Base-by-base conservation (phyloP, 1,140 invertebrate genomes). In the Magallana angulata region DNA sequence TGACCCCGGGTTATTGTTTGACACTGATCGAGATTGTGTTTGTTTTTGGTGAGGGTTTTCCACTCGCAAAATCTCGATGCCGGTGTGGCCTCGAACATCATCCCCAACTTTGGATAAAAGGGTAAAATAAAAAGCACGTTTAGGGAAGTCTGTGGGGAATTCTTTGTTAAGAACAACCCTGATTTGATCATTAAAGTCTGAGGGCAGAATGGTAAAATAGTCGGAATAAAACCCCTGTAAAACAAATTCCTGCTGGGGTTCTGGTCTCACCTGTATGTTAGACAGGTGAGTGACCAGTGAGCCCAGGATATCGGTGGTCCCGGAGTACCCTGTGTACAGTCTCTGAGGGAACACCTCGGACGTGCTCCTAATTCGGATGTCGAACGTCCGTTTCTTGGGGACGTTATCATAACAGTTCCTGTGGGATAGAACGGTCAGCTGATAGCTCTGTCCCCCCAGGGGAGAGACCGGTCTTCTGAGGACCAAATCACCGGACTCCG, bases 361-460 rank as follows among this genome's bases (percentile, higher is more conserved):
- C 24, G 24, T 12, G 8, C 9, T 18, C 8, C 9, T 12, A 11
- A 76, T 24, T 30, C 14, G 24, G 8, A 76, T 30, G 24, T 12
- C 7, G 36, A 76, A 76, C 68, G 68, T 76, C 68, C 68, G 24
- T 76, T 76, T 76, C 9, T 18, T 76, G 68, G 68, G 68, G 68
- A 76, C 68, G 24, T 76, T 76, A 30, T 76, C 24, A 9, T 76
- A 76, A 76, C 68, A 76, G 68, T 30, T 30, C 5, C 18, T 30
- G 68, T 76, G 68, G 24, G 68, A 30, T 30, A 76, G 8, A 24
- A 76, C 24, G 24, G 68, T 76, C 68, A 76, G 68, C 12, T 76
- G 24, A 30, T 76, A 76, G 12, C 68, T 30, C 30, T 76, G 68
- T 11, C 68, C 24, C 11, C 9, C 68, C 9, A 18, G 68, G 24